Conservation (phyloP, 2,888 invertebrate genomes). For the Drosophila pseudotakahashii region DNA sequence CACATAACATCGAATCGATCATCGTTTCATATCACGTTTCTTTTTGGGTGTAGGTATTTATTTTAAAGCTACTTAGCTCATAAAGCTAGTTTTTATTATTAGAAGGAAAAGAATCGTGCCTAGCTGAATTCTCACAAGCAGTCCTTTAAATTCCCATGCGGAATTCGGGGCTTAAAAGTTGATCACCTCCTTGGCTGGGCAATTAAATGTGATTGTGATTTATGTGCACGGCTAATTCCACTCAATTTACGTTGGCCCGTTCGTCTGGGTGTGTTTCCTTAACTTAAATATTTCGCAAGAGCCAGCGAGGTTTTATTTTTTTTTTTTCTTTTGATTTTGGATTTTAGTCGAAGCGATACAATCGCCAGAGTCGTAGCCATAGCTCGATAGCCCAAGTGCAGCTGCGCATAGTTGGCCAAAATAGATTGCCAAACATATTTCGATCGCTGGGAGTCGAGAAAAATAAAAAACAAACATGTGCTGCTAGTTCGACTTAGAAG, state of each 20-base stretch:
- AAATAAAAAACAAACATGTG: slow-evolving; percentile 34
- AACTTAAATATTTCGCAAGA: slow-evolving; percentile 67
- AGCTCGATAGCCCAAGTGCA: slow-evolving; percentile 46
- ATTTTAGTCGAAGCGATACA: slow-evolving; percentile 59
- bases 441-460: slow-evolving; percentile 17
- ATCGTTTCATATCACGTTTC: no score
- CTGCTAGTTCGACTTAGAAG: slow-evolving; percentile 62
- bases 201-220: slow-evolving; percentile 40
- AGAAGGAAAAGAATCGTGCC: not conserved
- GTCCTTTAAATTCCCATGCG: not conserved
- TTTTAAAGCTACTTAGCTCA: no score
- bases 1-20: no score
- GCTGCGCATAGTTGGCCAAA: slow-evolving; percentile 61
- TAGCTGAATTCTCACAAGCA: not conserved
- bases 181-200: slow-evolving; percentile 17
- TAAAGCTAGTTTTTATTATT: not conserved
- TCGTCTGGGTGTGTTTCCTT: slow-evolving; percentile 60
- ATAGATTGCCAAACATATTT: slow-evolving; percentile 72
- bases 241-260: slow-evolving; percentile 41
- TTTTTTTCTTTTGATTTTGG: slow-evolving; percentile 2
- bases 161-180: not conserved
- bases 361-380: slow-evolving; percentile 43
- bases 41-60: no score
- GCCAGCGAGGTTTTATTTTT: slow-evolving; percentile 20
- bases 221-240: slow-evolving; percentile 50